Conservation (phyloP, 2,797 vertebrate genomes). For the Melopsittacus undulatus region DNA sequence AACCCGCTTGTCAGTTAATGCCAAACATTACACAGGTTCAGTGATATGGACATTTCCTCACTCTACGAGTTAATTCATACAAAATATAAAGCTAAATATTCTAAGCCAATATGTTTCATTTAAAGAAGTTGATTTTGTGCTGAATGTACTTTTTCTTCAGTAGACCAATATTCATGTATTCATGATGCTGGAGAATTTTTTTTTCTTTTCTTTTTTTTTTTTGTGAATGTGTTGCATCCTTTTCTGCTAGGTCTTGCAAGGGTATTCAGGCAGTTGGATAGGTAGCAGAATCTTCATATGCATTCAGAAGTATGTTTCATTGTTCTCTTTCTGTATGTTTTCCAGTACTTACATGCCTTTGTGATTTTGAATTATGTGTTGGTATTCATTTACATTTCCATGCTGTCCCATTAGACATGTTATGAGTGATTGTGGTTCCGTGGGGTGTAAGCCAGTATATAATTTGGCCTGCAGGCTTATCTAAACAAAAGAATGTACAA, state of each 20-base stretch:
- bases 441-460: neutral
- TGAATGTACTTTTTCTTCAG: neutral
- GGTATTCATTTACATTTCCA: neutral
- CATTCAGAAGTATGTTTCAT: neutral
- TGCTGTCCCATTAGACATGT: neutral
- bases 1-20: neutral
- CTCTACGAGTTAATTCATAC: neutral
- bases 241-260: slow-evolving; percentile 67
- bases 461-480: slow-evolving; percentile 18
- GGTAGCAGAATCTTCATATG: slow-evolving; percentile 1
- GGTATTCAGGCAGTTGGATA: slow-evolving; percentile 74
- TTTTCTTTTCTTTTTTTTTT: too few relatives aligned
- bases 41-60: neutral
- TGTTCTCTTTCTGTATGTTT: neutral
- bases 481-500: slow-evolving; percentile 30
- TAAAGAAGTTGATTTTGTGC: neutral
- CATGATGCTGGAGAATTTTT: neutral
- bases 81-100: neutral
- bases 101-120: neutral
- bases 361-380: neutral
- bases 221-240: neutral
- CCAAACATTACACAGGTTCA: neutral
- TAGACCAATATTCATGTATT: neutral
- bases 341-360: neutral
- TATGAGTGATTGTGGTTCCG: neutral